phyloP scores from a whole-genome alignment of 2,113 vertebrate genomes.

The Dasypus novemcinctus region DNA sequence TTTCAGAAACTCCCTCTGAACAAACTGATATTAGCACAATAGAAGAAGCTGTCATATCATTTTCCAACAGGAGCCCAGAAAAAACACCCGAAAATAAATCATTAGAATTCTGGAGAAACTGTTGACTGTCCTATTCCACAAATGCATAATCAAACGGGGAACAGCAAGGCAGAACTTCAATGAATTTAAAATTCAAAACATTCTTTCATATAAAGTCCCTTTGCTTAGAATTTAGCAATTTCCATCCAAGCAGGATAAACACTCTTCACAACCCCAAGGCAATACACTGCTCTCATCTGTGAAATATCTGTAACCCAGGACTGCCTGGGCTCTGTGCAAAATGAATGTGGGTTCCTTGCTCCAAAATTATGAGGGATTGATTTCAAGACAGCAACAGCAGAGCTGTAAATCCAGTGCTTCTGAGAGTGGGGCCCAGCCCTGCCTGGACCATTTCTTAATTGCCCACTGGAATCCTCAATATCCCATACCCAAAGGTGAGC shows the following conservation, averaged over 20 bases:
- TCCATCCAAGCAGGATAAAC: neutral
- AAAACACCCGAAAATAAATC: constrained; percentile 68
- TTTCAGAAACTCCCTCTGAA: constrained; percentile 80
- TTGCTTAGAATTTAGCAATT: neutral
- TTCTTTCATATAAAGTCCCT: neutral
- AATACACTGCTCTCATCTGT: neutral
- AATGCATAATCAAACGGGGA: neutral
- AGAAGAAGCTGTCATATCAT: constrained; percentile 78
- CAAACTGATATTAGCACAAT: constrained; percentile 71
- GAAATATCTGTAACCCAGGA: neutral
- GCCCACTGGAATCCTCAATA: neutral
- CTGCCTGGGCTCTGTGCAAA: neutral
- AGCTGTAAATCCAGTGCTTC: neutral
- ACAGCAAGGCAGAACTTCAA: neutral
- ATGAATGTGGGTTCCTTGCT: neutral
- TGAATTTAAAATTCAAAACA: neutral
- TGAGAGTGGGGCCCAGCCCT: neutral
- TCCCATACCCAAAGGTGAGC: neutral
- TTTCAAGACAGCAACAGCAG: neutral
- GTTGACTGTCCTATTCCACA: neutral
- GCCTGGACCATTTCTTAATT: neutral
- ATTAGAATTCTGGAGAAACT: constrained; percentile 57
- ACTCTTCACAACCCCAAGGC: neutral
- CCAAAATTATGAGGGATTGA: neutral
- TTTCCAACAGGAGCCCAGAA: constrained; percentile 80